Evolutionary conservation across 2,888 invertebrate species (phyloP).

Genomic region (Apotomis capreana): DNA sequence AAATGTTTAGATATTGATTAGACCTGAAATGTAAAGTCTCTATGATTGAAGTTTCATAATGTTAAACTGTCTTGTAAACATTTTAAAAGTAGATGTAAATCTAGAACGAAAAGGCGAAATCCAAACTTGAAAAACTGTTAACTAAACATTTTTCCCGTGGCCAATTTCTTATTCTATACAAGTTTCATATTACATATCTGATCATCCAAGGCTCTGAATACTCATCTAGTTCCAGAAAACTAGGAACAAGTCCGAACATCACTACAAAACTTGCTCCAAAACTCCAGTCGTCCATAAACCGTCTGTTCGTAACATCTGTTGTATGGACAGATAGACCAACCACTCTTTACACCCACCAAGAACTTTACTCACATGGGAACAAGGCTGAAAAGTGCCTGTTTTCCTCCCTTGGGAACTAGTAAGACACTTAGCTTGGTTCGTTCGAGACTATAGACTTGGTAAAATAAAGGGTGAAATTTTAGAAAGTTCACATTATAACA

Average conservation of each 20-base stretch:
- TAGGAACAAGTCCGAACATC: constrained; percentile 26
- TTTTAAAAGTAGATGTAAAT: too few relatives aligned
- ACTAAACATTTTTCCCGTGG: neutral
- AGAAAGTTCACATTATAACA: constrained; percentile 45
- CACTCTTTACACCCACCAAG: constrained; percentile 43
- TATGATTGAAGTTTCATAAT: too few relatives aligned
- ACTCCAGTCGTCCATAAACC: constrained; percentile 65
- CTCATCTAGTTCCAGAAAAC: constrained; percentile 8
- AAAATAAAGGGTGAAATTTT: constrained; percentile 66
- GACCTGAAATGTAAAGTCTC: too few relatives aligned
- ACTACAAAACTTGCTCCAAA: constrained; percentile 45
- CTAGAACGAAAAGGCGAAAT: too few relatives aligned
- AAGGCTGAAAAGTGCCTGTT: constrained; percentile 47
- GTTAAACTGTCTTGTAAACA: too few relatives aligned
- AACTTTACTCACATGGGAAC: constrained; percentile 43
- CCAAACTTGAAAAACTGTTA: too few relatives aligned
- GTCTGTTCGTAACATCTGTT: constrained; percentile 74
- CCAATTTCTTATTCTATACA: neutral
- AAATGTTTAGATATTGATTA: too few relatives aligned
- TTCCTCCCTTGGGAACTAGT: constrained; percentile 42
- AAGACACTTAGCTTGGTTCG: constrained; percentile 64
- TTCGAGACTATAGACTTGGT: constrained; percentile 63
- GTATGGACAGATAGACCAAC: constrained; percentile 66
- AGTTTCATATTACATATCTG: neutral
- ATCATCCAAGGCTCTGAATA: neutral